Evolutionary conservation across 2,797 vertebrate species (phyloP).

Genomic region (Pterois miles): DNA sequence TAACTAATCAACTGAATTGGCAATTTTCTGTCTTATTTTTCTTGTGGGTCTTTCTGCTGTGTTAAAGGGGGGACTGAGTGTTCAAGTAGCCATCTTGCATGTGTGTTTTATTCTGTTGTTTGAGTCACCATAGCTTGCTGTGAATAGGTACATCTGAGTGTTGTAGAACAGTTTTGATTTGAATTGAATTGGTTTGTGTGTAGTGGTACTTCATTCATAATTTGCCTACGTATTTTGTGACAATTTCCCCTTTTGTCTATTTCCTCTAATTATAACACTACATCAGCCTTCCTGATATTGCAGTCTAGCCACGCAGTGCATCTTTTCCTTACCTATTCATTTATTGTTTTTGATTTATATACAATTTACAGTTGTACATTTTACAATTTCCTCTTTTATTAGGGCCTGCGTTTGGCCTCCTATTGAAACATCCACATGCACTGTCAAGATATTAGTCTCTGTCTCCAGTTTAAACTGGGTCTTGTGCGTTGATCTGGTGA

Average conservation of each 20-base stretch:
- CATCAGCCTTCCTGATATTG: neutral
- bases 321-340: neutral
- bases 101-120: neutral
- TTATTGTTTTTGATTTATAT: neutral
- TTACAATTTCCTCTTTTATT: neutral
- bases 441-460: neutral
- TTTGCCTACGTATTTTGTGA: neutral
- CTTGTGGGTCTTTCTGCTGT: neutral
- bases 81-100: neutral
- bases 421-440: neutral
- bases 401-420: neutral
- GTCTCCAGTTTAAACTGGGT: neutral
- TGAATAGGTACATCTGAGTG: neutral
- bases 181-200: neutral
- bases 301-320: neutral
- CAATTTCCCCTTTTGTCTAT: too few species aligned
- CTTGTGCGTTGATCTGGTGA: neutral
- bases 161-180: neutral
- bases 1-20: neutral
- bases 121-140: neutral
- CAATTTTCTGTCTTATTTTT: neutral
- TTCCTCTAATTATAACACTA: neutral
- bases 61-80: neutral
- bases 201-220: neutral
- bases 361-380: too few species aligned